Percentiles rank a stretch among this genome's conserved stretches.
phyloP scores from a whole-genome alignment of 2,888 invertebrate genomes.

The Trisateles emortualis region DNA sequence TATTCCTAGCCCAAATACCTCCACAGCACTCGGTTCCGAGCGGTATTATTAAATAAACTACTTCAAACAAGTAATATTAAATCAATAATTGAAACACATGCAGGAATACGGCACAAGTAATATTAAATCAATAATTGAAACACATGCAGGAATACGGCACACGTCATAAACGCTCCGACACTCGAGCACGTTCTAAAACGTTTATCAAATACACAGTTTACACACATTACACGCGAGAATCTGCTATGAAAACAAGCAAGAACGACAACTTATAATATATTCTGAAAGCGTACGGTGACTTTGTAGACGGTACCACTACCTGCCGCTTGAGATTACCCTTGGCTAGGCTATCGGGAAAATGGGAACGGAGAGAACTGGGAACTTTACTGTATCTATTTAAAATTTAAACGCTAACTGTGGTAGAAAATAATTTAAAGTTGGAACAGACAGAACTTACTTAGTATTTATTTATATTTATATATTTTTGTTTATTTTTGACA shows the following conservation, averaged over 20 bases:
- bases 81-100: not conserved
- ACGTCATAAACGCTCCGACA: not conserved
- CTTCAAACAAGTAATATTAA: too few species aligned
- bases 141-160: not conserved
- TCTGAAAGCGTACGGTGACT: not conserved
- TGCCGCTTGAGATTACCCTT: not conserved
- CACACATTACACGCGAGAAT: slow-evolving; percentile 5
- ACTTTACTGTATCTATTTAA: not conserved
- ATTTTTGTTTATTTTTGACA: too few species aligned
- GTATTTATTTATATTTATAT: too few species aligned
- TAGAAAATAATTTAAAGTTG: too few species aligned
- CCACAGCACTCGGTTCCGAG: too few species aligned
- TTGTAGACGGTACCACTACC: not conserved
- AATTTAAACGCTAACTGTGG: too few species aligned
- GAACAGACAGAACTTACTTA: too few species aligned
- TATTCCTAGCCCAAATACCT: too few species aligned
- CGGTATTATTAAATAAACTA: too few species aligned
- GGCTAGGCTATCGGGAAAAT: not conserved
- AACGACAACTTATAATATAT: not conserved
- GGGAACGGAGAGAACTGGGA: not conserved
- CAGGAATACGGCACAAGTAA: not conserved
- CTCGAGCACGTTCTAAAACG: slow-evolving; percentile 2
- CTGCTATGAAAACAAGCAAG: not conserved
- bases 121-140: not conserved
- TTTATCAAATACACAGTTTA: slow-evolving; percentile 5